A percentile compares a stretch with the other conserved stretches of the same genome.
Conservation (phyloP, 1,140 invertebrate species). For the Drosophila nigrodunni region DNA sequence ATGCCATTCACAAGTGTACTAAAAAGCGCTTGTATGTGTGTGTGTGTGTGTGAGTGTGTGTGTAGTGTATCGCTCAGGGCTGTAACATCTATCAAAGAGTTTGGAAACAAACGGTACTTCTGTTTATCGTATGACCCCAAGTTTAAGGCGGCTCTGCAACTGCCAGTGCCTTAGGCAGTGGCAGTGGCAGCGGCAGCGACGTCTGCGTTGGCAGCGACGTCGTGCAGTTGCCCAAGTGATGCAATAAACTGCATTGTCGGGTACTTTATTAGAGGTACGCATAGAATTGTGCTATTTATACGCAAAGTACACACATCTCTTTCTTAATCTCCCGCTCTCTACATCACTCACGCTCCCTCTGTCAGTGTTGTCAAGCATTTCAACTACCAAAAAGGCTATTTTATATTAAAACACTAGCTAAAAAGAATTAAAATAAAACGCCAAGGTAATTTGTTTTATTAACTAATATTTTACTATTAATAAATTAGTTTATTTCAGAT, state of each 20-base stretch:
- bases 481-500: too few species aligned
- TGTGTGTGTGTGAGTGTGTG: too few species aligned
- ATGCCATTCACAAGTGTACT: background rate
- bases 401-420: too few species aligned
- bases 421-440: too few species aligned
- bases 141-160: background rate
- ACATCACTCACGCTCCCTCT: background rate
- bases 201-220: background rate
- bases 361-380: background rate
- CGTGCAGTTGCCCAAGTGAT: constrained; percentile 37
- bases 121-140: constrained; percentile 34
- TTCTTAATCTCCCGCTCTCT: background rate
- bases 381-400: background rate
- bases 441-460: too few species aligned
- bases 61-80: constrained; percentile 8
- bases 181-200: background rate
- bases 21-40: background rate
- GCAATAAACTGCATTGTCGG: constrained; percentile 44
- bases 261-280: constrained; percentile 34
- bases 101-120: constrained; percentile 28
- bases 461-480: too few species aligned
- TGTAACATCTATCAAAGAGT: constrained; percentile 46
- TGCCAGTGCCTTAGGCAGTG: background rate
- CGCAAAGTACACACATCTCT: constrained; percentile 12
- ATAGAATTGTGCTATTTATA: constrained; percentile 50